Base-by-base conservation (phyloP, 1,140 invertebrate species). In the Himalopsyche phryganea region DNA sequence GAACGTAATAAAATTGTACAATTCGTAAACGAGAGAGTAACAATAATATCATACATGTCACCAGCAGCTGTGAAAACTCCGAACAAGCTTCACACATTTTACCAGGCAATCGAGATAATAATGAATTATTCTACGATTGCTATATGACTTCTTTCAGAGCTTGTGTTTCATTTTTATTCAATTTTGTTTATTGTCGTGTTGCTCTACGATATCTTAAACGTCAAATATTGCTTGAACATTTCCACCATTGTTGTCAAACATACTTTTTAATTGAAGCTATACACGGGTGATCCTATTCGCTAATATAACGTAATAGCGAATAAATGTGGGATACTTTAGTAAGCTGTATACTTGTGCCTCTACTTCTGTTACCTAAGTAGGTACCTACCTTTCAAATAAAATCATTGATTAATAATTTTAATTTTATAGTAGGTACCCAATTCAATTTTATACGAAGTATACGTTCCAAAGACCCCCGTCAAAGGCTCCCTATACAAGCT, bases 41-140 rank as follows among this genome's bases (percentile, higher is more conserved):
- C 74, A 77, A 77, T 71, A 72, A 76, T 72, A 73, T 87, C 85
- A 87, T 83, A 88, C 86, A 87, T 71, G 85, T 83, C 70, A 85
- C 77, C 75, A 88, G 81, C 76, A 88, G 82, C 76, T 87, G 84
- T 72, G 86, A 81, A 80, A 88, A 88, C 74, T 88, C 85, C 64
- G 83, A 84, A 79, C 86, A 88, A 79, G 86, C 84, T 85, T 88
- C 85, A 81, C 86, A 88, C 86, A 88, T 88, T 78, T 79, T 80
- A 60, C 44, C 55, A 51, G 38, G 42, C 60, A 55, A 52, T 61
- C 44, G 53, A 17, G 33, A 50, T 40, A 58, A 64, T 52, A 51
- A 48, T 42, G 42, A 28, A 57, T 50, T 57, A 50, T 57, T 50
- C 44, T 23, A 35, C 54, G 54, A 50, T 45, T 35, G 47, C 23